A percentile compares a stretch with the other conserved stretches of the same genome.
phyloP scores from a whole-genome alignment of 2,888 invertebrate species.

The Drosophila setosimentum region DNA sequence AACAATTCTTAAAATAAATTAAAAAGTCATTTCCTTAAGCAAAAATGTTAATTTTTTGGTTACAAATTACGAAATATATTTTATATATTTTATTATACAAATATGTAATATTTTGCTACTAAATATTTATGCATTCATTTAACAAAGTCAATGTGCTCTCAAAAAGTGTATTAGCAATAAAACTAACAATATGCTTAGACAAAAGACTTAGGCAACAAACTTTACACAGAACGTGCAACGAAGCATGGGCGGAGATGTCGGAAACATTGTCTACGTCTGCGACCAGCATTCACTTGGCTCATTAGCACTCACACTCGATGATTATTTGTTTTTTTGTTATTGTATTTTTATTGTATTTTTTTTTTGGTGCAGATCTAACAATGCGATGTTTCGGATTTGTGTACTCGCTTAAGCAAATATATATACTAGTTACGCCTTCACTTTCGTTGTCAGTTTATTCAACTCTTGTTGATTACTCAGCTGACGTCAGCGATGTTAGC shows the following conservation, averaged over 20 bases:
- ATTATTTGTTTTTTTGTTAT: slow-evolving; percentile 14
- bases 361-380: slow-evolving; percentile 36
- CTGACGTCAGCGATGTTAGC: slow-evolving; percentile 54
- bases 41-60: not conserved
- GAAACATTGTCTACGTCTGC: slow-evolving; percentile 19
- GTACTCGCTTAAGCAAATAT: not conserved
- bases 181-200: slow-evolving; percentile 36
- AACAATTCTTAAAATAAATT: no score
- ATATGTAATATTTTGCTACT: not conserved
- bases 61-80: not conserved
- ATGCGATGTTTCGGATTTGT: slow-evolving; percentile 30
- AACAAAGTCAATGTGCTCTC: not conserved
- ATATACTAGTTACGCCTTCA: slow-evolving; percentile 54
- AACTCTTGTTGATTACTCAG: slow-evolving; percentile 46
- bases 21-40: not conserved
- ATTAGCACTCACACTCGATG: slow-evolving; percentile 72
- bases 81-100: no score
- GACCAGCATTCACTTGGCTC: slow-evolving; percentile 55
- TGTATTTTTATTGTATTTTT: slow-evolving; percentile 6
- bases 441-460: slow-evolving; percentile 72
- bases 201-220: slow-evolving; percentile 76
- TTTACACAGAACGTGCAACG: slow-evolving; percentile 66
- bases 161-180: slow-evolving; percentile 5
- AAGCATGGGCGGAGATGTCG: slow-evolving; percentile 51
- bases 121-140: not conserved